phyloP scores from a whole-genome alignment of 2,113 vertebrate genomes.

The Elaphurus davidianus region DNA sequence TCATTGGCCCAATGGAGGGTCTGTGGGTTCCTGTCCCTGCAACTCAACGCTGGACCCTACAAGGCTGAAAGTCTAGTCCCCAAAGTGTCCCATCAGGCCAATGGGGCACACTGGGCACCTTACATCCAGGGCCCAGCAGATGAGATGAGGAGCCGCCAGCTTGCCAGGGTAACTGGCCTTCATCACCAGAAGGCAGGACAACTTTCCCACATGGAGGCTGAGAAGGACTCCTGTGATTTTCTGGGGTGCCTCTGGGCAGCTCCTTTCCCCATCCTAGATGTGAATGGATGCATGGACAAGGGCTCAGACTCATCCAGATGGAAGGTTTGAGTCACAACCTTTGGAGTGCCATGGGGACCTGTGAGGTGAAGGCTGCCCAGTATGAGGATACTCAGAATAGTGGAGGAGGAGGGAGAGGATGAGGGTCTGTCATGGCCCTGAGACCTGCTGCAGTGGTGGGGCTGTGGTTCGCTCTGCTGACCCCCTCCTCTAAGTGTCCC shows the following conservation, averaged over 20 bases:
- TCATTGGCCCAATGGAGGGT: fast-evolving
- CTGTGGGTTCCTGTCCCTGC: not conserved
- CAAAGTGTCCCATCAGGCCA: not conserved
- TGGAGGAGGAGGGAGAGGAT: not conserved
- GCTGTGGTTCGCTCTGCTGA: fast-evolving
- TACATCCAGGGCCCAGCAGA: not conserved
- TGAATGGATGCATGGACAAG: not conserved
- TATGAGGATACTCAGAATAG: fast-evolving
- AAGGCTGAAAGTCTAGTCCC: not conserved
- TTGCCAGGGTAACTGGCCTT: not conserved
- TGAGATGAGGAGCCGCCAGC: fast-evolving
- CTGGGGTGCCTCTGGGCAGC: not conserved
- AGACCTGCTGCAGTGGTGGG: not conserved
- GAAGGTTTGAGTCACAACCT: not conserved
- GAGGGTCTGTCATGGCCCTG: fast-evolving
- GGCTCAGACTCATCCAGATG: not conserved
- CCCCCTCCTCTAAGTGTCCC: not conserved
- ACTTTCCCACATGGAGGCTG: not conserved
- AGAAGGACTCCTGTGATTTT: not conserved
- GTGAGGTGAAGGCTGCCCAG: not conserved
- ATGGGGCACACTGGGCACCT: not conserved
- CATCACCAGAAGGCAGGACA: not conserved
- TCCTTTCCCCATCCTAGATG: fast-evolving
- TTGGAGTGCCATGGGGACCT: not conserved
- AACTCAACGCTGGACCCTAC: not conserved